Evolutionary conservation across 2,113 vertebrate genomes (phyloP).

Genomic region (Miniopterus natalensis): DNA sequence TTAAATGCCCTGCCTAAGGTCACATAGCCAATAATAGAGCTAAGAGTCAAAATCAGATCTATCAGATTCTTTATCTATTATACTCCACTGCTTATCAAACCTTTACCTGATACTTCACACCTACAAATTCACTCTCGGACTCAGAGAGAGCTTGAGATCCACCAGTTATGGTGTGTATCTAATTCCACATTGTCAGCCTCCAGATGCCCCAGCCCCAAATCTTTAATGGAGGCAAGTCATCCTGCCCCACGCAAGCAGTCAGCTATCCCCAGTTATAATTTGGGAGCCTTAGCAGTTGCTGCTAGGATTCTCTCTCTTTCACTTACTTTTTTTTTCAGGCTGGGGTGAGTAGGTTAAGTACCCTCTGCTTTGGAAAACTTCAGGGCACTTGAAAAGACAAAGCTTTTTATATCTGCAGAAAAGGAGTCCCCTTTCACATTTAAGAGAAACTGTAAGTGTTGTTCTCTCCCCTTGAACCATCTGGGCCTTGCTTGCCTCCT

Average conservation of each 20-base stretch:
- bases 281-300: slow-evolving; percentile 47
- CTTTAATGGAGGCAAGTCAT: slow-evolving; percentile 45
- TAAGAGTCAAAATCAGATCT: slow-evolving; percentile 48
- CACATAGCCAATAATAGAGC: not conserved
- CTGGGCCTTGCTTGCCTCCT: not conserved
- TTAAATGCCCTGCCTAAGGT: slow-evolving; percentile 28
- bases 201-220: slow-evolving; percentile 51
- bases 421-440: slow-evolving; percentile 45
- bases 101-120: slow-evolving; percentile 40
- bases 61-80: not conserved
- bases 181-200: slow-evolving; percentile 60
- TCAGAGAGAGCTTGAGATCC: slow-evolving; percentile 22
- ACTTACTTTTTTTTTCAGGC: slow-evolving; percentile 13
- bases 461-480: slow-evolving; percentile 44
- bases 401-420: slow-evolving; percentile 59
- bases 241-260: slow-evolving; percentile 26
- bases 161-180: slow-evolving; percentile 31
- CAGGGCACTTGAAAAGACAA: slow-evolving; percentile 60
- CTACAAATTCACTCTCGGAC: slow-evolving; percentile 20
- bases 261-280: slow-evolving; percentile 48
- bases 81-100: not conserved
- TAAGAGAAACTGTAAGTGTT: slow-evolving; percentile 50
- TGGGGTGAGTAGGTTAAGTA: slow-evolving; percentile 40
- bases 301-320: not conserved
- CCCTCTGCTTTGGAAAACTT: slow-evolving; percentile 64